Evolutionary conservation across 2,888 invertebrate species (phyloP), one percentile per base, ranked within the genome.

Genomic region (Orthonevra nobilis): DNA sequence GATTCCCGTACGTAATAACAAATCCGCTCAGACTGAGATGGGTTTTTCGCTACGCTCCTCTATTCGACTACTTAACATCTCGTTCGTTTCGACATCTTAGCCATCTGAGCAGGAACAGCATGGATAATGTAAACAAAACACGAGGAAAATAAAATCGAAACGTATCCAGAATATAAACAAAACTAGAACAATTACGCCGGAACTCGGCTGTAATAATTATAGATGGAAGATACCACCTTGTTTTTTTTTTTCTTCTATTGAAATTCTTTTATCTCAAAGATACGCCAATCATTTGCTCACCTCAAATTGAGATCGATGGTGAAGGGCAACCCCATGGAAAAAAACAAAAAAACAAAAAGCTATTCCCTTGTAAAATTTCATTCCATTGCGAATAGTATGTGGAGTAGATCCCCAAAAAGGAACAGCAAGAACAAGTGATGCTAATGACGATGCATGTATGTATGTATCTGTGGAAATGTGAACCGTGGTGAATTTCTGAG

Each of bases 21-120:
- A 79, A 79, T 66, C 72, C 46, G 54, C 23, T 73, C 61, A 68
- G 68, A 79, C 64, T 79, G 72, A 66, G 72, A 79, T 79, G 36
- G 60, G 58, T 44, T 60, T 70, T 63, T 58, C 52, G 40, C 42
- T 50, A 4, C 23, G 23, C 23, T 23, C 50, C 30, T 40, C 40
- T 46, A n/a, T 56, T 50, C 26, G 28, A 34, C 10, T 17, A 6
- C 36, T 17, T 50, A 32, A 23, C 20, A 2, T 32, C 10, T 32
- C 2, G 34, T 23, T 32, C 23, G 38, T 1, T 54, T 38, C 72
- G 42, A 64, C 44, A 61, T 46, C 52, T 66, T 28, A 17, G 15
- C n/a, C n/a, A n/a, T n/a, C n/a, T 5, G 2, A 32, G 4, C 23
- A 40, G 23, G 15, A 69, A 30, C 58, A 40, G 42, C 26, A 30